Base-by-base conservation (phyloP, 2,888 invertebrate species). In the Lottia gigantea region DNA sequence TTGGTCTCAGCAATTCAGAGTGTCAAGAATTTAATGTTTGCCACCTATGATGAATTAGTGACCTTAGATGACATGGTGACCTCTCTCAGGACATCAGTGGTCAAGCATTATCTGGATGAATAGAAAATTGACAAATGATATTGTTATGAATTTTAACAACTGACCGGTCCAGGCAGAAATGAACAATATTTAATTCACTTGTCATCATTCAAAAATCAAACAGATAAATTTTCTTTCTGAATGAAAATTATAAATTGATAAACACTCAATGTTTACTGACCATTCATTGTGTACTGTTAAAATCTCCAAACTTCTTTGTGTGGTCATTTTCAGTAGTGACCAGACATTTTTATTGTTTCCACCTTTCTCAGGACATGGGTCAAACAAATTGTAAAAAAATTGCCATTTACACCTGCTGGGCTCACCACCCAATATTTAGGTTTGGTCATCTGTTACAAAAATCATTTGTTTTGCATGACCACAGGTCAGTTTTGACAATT, bases 301-400 rank as follows among this genome's bases (percentile, higher is more conserved):
- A 40, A 40, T 40, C 40, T 40, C 11, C 7, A 40, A 40, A 40
- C 40, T 11, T 40, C 40, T 40, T 40, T 40, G 40, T 40, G 40
- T 40, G 40, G 40, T 40, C 40, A 40, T 40, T 40, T 40, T 8
- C 40, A 40, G 55, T 23, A 55, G 19, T 55, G 55, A 55, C 55
- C 55, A 55, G 23, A 23, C 55, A 55, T n/a, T 19, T 55, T 55
- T 19, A 55, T 23, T 55, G 19, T 55, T 8, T 55, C 23, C 55
- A 55, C 19, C 55, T 55, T 55, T 55, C 55, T 23, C 55, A 55
- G 55, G 55, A 55, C 55, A 55, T 11, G 11, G 40, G 55, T 55
- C 55, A 23, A 14, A 14, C 23, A 55, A 23, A 23, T 55, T 55
- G 55, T 55, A 19, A 55, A 12, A 12, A 23, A 23, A 3, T 12